A percentile compares a stretch with the other conserved stretches of the same genome.
Evolutionary conservation across 2,797 vertebrate species (phyloP).

Genomic region (Bothrops alternatus): DNA sequence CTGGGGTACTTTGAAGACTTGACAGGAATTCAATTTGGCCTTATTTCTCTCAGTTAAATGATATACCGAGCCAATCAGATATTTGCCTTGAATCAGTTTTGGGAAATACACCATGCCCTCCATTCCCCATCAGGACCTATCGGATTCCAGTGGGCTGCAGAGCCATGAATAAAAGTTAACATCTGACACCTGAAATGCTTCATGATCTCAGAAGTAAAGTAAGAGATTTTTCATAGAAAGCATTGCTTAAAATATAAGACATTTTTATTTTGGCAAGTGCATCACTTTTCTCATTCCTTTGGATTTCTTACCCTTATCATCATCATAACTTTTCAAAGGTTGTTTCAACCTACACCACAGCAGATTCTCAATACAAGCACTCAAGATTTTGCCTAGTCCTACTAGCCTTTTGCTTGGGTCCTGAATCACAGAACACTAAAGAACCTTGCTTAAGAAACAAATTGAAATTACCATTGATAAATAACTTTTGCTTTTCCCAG

Average conservation of each 20-base stretch:
- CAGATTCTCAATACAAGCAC: too few species aligned
- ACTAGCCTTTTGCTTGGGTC: not conserved
- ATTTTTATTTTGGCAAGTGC: constrained; percentile 21
- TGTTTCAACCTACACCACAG: not conserved
- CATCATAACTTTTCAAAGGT: not conserved
- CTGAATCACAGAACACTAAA: not conserved
- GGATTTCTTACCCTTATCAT: not conserved
- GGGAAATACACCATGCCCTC: constrained; percentile 31
- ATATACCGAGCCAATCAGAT: constrained; percentile 60
- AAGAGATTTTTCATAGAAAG: constrained; percentile 44
- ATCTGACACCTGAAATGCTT: constrained; percentile 25
- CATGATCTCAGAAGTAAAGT: constrained; percentile 13
- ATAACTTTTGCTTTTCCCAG: not conserved
- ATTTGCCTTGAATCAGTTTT: constrained; percentile 52
- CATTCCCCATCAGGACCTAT: constrained; percentile 1
- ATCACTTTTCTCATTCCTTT: not conserved
- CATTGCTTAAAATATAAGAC: constrained; percentile 45
- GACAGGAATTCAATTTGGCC: constrained; percentile 59
- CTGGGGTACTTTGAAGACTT: constrained; percentile 57
- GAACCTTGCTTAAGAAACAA: not conserved
- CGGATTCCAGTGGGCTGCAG: constrained; percentile 30
- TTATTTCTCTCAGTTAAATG: constrained; percentile 65
- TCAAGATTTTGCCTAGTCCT: too few species aligned
- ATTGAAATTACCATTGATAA: not conserved
- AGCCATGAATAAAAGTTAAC: constrained; percentile 52